phyloP scores from a whole-genome alignment of 2,113 vertebrate genomes.

The Podilymbus podiceps region DNA sequence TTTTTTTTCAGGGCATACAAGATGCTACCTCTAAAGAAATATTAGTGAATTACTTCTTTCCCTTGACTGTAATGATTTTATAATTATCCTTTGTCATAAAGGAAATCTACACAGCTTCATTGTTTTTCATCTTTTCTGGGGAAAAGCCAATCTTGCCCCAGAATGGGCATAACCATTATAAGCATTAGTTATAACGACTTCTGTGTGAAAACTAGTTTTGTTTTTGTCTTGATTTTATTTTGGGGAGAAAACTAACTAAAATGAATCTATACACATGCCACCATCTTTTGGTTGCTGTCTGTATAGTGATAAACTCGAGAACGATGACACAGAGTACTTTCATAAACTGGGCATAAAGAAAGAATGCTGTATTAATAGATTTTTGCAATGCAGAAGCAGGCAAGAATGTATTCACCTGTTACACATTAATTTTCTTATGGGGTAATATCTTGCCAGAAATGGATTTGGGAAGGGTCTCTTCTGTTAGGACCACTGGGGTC shows the following conservation, averaged over 20 bases:
- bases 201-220: neutral
- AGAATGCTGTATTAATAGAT: neutral
- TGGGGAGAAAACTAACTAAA: neutral
- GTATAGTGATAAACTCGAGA: neutral
- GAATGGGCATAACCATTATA: neutral
- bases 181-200: neutral
- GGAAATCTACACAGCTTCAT: neutral
- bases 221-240: neutral
- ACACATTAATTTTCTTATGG: neutral
- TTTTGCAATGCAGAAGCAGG: neutral
- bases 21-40: slow-evolving; percentile 17
- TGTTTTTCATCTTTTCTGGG: neutral
- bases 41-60: slow-evolving; percentile 17
- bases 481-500: neutral
- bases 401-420: neutral
- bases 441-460: neutral
- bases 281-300: neutral
- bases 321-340: neutral
- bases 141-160: slow-evolving; percentile 14
- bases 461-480: neutral
- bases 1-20: neutral
- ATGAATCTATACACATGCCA: neutral
- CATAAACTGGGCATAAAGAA: neutral
- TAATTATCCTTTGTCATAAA: slow-evolving; percentile 46
- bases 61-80: slow-evolving; percentile 20